A percentile compares a stretch with the other conserved stretches of the same genome.
Evolutionary conservation across 2,888 invertebrate genomes (phyloP).

Genomic region (Drosophila emarginata): DNA sequence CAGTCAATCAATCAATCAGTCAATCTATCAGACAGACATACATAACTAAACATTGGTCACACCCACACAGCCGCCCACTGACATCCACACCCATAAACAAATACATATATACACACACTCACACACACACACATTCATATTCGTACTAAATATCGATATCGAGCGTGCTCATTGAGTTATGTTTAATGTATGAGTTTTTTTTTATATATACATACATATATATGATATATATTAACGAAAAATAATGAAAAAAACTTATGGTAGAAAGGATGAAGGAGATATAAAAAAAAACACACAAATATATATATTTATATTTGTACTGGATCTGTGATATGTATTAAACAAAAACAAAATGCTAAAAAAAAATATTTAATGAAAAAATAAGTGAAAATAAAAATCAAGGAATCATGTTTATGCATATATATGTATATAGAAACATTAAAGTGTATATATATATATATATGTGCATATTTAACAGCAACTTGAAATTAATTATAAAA

Average conservation of each 20-base stretch:
- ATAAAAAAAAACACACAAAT: slow-evolving; percentile 56
- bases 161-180: slow-evolving; percentile 73
- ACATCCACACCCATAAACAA: slow-evolving; percentile 20
- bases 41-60: slow-evolving; percentile 13
- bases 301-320: slow-evolving; percentile 77
- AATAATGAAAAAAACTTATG: slow-evolving; percentile 46
- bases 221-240: neutral
- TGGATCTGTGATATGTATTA: slow-evolving; percentile 83
- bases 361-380: slow-evolving; percentile 51
- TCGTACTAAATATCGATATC: slow-evolving; percentile 51
- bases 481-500: slow-evolving; percentile 68
- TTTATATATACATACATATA: slow-evolving; percentile 54
- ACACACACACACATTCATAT: slow-evolving; percentile 27
- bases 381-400: slow-evolving; percentile 43
- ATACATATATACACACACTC: slow-evolving; percentile 22
- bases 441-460: slow-evolving; percentile 31
- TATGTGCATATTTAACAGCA: slow-evolving; percentile 53
- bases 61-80: neutral
- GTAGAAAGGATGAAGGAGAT: slow-evolving; percentile 47
- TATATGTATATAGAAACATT: slow-evolving; percentile 44
- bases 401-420: slow-evolving; percentile 62
- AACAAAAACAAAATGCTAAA: slow-evolving; percentile 55
- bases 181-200: slow-evolving; percentile 68
- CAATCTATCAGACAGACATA: slow-evolving; percentile 15
- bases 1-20: slow-evolving; percentile 23